Evolutionary conservation across 2,888 invertebrate genomes (phyloP).

Genomic region (Gonocerus acuteangulatus): DNA sequence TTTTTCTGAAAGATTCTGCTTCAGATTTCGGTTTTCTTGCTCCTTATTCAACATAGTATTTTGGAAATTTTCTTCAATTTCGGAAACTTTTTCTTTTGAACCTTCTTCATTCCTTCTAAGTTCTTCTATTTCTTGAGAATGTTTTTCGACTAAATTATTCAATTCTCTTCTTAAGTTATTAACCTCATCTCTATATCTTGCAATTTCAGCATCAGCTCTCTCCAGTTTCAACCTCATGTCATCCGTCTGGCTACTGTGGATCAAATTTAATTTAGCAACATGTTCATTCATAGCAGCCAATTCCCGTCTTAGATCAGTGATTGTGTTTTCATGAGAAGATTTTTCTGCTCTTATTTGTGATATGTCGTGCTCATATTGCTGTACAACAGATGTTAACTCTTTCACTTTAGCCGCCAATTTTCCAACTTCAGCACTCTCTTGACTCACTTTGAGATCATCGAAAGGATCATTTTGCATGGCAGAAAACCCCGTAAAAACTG

Average conservation of each 20-base stretch:
- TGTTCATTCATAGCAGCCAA: background rate
- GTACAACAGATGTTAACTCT: conserved; percentile 41
- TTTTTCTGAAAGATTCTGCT: conserved; percentile 17
- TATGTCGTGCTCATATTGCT: background rate
- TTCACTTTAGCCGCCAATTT: conserved; percentile 43
- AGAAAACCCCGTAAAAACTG: conserved; percentile 21
- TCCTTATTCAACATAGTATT: conserved; percentile 31
- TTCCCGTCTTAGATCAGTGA: background rate
- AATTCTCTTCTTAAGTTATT: conserved; percentile 42
- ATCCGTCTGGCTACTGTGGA: background rate
- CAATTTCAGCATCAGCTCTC: conserved; percentile 21
- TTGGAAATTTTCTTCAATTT: conserved; percentile 30
- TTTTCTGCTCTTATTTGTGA: conserved; percentile 13
- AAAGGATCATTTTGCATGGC: conserved; percentile 18
- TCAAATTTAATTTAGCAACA: background rate
- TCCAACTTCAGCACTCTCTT: conserved; percentile 42
- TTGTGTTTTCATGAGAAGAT: background rate
- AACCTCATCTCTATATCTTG: conserved; percentile 21
- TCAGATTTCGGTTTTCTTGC: conserved; percentile 23
- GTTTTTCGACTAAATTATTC: conserved; percentile 42
- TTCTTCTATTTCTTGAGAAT: conserved; percentile 20
- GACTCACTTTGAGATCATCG: background rate
- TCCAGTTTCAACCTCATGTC: conserved; percentile 9
- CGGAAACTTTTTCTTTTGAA: conserved; percentile 9
- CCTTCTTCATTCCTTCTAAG: conserved; percentile 22